Evolutionary conservation across 1,140 invertebrate genomes (phyloP).

Genomic region (Muscidifurax raptorellus): DNA sequence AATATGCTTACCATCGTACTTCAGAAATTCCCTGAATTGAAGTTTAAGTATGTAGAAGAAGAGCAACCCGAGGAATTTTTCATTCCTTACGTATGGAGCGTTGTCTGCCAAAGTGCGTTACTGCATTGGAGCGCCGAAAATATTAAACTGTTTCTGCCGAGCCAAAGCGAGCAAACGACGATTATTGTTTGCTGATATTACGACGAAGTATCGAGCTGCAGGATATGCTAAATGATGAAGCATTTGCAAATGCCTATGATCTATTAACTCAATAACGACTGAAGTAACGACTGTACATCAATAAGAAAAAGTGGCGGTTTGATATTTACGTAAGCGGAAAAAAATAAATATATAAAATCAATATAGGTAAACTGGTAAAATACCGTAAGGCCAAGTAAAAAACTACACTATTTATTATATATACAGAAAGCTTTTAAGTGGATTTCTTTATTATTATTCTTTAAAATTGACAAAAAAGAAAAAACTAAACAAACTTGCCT

Average conservation of each 20-base stretch:
- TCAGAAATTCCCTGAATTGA: slow-evolving; percentile 98
- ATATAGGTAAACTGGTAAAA: slow-evolving; percentile 25
- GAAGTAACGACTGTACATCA: slow-evolving; percentile 52
- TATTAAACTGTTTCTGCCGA: slow-evolving; percentile 74
- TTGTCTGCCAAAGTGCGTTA: slow-evolving; percentile 88
- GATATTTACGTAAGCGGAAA: slow-evolving; percentile 32
- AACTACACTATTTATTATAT: slow-evolving; percentile 43
- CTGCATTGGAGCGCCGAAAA: slow-evolving; percentile 86
- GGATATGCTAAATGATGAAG: slow-evolving; percentile 35
- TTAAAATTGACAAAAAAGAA: slow-evolving; percentile 1
- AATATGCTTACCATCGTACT: slow-evolving; percentile 63
- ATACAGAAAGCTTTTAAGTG: neutral
- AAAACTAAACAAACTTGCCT: slow-evolving; percentile 6
- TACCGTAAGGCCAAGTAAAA: slow-evolving; percentile 38
- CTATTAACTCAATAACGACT: slow-evolving; percentile 21
- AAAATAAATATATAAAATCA: slow-evolving; percentile 41
- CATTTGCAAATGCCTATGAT: slow-evolving; percentile 10
- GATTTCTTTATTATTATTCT: neutral
- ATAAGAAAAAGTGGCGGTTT: slow-evolving; percentile 34
- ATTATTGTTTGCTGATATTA: slow-evolving; percentile 73
- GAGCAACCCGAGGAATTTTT: slow-evolving; percentile 99
- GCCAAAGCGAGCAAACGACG: slow-evolving; percentile 68
- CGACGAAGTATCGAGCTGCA: slow-evolving; percentile 12
- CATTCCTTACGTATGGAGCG: slow-evolving; percentile 98
- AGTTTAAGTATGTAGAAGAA: slow-evolving; percentile 99